Conservation (phyloP, 2,888 invertebrate species). For the Drosophila dives region DNA sequence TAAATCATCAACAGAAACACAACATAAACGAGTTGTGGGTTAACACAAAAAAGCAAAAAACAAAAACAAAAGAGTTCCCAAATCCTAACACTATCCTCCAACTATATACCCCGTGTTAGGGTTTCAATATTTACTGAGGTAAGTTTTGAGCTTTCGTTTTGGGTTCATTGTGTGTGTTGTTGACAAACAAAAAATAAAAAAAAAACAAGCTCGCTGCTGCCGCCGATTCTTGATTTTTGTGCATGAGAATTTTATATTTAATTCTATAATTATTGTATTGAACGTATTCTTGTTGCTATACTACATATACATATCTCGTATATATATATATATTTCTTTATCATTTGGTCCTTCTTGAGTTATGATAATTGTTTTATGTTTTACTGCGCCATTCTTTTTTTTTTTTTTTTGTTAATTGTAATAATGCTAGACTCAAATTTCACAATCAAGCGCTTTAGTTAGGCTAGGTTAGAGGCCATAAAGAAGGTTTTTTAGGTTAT, state of each 20-base stretch:
- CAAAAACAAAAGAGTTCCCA: slow-evolving; percentile 11
- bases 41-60: slow-evolving; percentile 31
- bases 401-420: slow-evolving; percentile 10
- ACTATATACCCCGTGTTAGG: slow-evolving; percentile 20
- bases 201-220: slow-evolving; percentile 51
- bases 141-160: slow-evolving; percentile 65
- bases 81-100: slow-evolving; percentile 23
- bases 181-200: slow-evolving; percentile 51
- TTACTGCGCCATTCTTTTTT: slow-evolving; percentile 28
- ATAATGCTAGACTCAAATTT: slow-evolving; percentile 48
- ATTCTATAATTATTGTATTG: slow-evolving; percentile 37
- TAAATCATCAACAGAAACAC: slow-evolving; percentile 85
- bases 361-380: slow-evolving; percentile 32
- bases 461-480: slow-evolving; percentile 41
- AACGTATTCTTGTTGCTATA: slow-evolving; percentile 58
- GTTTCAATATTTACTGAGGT: slow-evolving; percentile 48
- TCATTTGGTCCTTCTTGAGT: slow-evolving; percentile 36
- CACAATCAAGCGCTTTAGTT: slow-evolving; percentile 26
- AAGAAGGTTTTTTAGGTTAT: slow-evolving; percentile 29
- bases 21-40: slow-evolving; percentile 38
- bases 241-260: slow-evolving; percentile 64
- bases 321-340: slow-evolving; percentile 31
- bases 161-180: slow-evolving; percentile 77
- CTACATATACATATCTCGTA: slow-evolving; percentile 31
- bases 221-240: slow-evolving; percentile 65